A percentile compares a stretch with the other conserved stretches of the same genome.
Conservation (phyloP, 2,797 vertebrate species). For the Mormyrus proboscirostris region DNA sequence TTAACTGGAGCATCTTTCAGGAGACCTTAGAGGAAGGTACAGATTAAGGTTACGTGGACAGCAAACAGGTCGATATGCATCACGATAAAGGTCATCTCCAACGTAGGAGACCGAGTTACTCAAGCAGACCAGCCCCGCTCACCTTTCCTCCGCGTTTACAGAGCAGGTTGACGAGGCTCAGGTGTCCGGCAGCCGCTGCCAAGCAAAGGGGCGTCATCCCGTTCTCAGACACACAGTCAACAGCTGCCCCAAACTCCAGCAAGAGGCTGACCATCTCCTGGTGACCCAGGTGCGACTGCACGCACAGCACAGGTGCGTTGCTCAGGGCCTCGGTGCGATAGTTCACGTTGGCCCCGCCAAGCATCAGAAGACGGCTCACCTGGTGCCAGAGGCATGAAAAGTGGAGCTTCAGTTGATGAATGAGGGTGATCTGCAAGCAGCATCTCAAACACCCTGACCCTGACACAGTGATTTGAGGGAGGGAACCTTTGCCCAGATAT, state of each 20-base stretch:
- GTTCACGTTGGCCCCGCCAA: conserved; percentile 91
- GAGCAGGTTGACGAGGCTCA: conserved; percentile 75
- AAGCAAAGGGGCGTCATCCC: conserved; percentile 87
- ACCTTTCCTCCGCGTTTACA: conserved; percentile 83
- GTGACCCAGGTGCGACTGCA: conserved; percentile 90
- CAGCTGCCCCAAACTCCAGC: conserved; percentile 80
- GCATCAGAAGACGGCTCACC: conserved; percentile 95
- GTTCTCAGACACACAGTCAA: conserved; percentile 81
- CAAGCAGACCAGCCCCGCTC: conserved; percentile 28
- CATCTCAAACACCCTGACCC: background rate
- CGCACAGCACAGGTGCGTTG: conserved; percentile 87
- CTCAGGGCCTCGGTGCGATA: conserved; percentile 93
- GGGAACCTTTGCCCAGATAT: background rate
- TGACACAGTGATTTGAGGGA: background rate
- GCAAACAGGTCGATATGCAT: background rate
- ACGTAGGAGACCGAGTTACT: background rate
- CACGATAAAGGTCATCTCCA: background rate
- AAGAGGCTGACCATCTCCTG: conserved; percentile 83
- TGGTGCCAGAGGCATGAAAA: conserved; percentile 40
- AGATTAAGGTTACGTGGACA: background rate
- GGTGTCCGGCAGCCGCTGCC: conserved; percentile 82
- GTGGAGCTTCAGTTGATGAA: background rate
- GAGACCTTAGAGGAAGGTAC: background rate
- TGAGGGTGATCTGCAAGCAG: background rate
- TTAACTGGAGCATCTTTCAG: background rate